Conservation (phyloP, 2,888 invertebrate species). For the Rhamnusium bicolor region DNA sequence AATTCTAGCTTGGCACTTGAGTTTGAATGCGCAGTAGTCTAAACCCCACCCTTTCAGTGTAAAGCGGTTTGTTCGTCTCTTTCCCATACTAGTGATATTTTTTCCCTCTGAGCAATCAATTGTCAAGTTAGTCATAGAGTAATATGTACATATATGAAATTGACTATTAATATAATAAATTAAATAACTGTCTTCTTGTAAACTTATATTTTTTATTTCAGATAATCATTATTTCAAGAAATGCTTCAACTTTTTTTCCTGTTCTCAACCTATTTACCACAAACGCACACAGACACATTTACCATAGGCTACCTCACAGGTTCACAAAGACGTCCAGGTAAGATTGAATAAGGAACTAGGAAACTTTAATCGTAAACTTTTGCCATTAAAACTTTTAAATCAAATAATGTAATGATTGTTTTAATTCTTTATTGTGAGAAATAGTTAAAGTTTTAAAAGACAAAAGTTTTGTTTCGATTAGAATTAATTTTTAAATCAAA, state of each 20-base stretch:
- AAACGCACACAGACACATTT: conserved; percentile 74
- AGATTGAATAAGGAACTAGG: conserved; percentile 9
- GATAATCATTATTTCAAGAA: conserved; percentile 1
- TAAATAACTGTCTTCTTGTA: too few relatives aligned
- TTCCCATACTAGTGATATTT: too few relatives aligned
- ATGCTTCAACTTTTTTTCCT: conserved; percentile 42
- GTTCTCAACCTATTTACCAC: conserved; percentile 37
- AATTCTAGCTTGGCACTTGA: too few relatives aligned
- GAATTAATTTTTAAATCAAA: background rate
- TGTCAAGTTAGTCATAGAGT: too few relatives aligned
- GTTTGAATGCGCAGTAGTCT: too few relatives aligned
- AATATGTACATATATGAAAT: too few relatives aligned
- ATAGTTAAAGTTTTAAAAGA: background rate
- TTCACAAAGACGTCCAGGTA: conserved; percentile 79
- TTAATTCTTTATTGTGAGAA: background rate
- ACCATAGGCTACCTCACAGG: conserved; percentile 90
- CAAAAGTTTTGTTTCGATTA: background rate
- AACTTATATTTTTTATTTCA: background rate
- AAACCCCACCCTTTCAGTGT: too few relatives aligned
- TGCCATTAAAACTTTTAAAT: background rate
- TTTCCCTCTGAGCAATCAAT: too few relatives aligned
- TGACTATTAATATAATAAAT: too few relatives aligned
- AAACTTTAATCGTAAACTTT: background rate
- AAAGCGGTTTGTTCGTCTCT: too few relatives aligned
- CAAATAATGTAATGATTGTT: background rate